These are phyloP conservation scores for Apeltes quadracus DNA, from an alignment of 2,113 vertebrate species.

Conservation along the genomic window DNA sequence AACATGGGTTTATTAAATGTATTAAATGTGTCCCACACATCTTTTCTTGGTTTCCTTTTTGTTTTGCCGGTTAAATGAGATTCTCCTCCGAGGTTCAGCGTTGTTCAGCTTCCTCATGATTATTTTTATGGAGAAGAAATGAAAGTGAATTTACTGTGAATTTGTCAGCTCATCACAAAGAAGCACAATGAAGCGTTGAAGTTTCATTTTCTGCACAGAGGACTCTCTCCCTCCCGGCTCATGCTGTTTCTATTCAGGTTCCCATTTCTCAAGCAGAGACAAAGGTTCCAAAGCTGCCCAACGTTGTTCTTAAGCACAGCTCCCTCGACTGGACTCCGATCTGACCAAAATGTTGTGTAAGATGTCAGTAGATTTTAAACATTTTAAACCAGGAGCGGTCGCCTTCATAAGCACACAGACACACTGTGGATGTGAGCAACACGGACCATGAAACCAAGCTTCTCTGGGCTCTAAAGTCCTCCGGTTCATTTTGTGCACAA, in stretches of 20 bases:
- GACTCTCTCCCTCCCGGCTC: neutral
- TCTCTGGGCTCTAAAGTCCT: too few relatives aligned
- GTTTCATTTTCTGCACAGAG: neutral
- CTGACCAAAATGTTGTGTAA: too few relatives aligned
- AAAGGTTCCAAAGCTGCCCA: too few relatives aligned
- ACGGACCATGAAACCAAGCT: neutral
- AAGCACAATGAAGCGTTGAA: slow-evolving; percentile 1
- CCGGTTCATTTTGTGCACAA: too few relatives aligned
- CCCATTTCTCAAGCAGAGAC: neutral
- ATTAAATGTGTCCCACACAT: slow-evolving; percentile 7
- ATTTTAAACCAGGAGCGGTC: neutral
- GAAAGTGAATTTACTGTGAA: slow-evolving; percentile 32
- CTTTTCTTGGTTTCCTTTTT: slow-evolving; percentile 20
- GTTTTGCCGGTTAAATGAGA: slow-evolving; percentile 24
- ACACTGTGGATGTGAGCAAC: neutral
- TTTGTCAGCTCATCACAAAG: slow-evolving; percentile 29
- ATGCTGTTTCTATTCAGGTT: neutral
- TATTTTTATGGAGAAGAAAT: slow-evolving; percentile 35
- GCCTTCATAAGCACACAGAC: neutral
- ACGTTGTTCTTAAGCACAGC: too few relatives aligned
- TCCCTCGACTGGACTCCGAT: too few relatives aligned
- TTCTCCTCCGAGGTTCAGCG: neutral
- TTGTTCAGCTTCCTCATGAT: slow-evolving; percentile 13
- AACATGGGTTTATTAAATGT: neutral
- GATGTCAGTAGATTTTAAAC: too few relatives aligned